Conservation (phyloP, 1,140 invertebrate species). For the Papilio polyxenes region DNA sequence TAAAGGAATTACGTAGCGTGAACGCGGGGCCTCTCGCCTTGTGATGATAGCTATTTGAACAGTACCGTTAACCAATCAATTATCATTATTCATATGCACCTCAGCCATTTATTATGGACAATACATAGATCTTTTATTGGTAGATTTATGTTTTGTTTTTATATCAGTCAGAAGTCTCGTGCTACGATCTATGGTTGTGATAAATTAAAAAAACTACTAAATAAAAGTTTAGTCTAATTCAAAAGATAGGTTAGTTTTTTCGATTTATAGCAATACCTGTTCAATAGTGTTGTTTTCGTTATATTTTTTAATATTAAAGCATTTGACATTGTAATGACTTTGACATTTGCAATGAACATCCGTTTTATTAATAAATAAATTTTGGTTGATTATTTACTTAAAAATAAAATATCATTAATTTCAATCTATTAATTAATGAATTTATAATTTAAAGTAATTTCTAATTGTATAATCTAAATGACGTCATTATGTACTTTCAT, state of each 20-base stretch:
- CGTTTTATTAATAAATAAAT: neutral
- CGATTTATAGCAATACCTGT: neutral
- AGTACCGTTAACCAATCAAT: constrained; percentile 2
- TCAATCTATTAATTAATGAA: neutral
- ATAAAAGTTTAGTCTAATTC: neutral
- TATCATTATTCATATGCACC: neutral
- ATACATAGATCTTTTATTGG: too few species aligned
- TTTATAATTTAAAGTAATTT: neutral
- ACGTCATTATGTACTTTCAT: constrained; percentile 1
- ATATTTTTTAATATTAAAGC: neutral
- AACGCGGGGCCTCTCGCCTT: neutral
- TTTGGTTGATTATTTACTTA: neutral
- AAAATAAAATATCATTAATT: neutral
- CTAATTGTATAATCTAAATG: neutral
- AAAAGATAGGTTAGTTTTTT: neutral
- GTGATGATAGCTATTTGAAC: neutral
- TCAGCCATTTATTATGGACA: neutral
- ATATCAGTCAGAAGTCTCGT: too few species aligned
- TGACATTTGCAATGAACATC: neutral
- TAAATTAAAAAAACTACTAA: neutral
- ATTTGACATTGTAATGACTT: neutral
- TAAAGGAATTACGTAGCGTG: constrained; percentile 5
- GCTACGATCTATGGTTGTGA: too few species aligned
- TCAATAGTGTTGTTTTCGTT: neutral
- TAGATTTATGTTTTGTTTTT: too few species aligned